Base-by-base conservation (phyloP, 2,797 vertebrate species). In the Lateolabrax maculatus region DNA sequence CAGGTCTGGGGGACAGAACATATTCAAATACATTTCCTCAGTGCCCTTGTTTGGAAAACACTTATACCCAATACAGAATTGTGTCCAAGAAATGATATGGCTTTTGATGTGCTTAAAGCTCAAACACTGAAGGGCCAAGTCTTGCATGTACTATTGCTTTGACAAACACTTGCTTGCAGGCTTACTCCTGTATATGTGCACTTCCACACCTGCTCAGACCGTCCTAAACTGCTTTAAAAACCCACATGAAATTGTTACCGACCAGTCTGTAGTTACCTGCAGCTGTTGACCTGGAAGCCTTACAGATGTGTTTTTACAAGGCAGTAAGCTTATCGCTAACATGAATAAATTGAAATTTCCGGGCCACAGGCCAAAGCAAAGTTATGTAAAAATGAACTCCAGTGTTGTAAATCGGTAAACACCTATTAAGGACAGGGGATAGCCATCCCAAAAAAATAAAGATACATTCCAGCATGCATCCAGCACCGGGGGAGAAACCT, bases 221-320 rank as follows among this genome's bases (percentile, higher is more conserved):
- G 63, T 70, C 27, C 13, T 29, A n/a, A 66, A 77, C 18, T 55
- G 52, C 43, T 48, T 46, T 90, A 81, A 90, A 90, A 77, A 25
- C 10, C 1, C 43, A 55, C 29, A 57, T 52, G 2, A 64, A 58
- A 81, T 64, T 63, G 44, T 84, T 61, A 79, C 78, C 46, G 78
- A 84, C 83, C 44, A 68, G 65, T 60, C 21, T 78, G 57, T 67
- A 56, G 56, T 74, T 80, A 53, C 63, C 66, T 68, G 63, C 89
- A 90, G 84, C 74, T 89, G 83, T 79, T 79, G 80, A 88, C 84
- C 72, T 79, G 64, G 56, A 81, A 79, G 71, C 71, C 34, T 31
- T 6, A 11, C 85, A 77, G 36, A 84, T 83, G 76, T 79, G 43
- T 63, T 77, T 88, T 91, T 81, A 87, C 61, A 79, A 80, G 76